phyloP scores from a whole-genome alignment of 92 coral and sea anemone species.

The Metridium senile region DNA sequence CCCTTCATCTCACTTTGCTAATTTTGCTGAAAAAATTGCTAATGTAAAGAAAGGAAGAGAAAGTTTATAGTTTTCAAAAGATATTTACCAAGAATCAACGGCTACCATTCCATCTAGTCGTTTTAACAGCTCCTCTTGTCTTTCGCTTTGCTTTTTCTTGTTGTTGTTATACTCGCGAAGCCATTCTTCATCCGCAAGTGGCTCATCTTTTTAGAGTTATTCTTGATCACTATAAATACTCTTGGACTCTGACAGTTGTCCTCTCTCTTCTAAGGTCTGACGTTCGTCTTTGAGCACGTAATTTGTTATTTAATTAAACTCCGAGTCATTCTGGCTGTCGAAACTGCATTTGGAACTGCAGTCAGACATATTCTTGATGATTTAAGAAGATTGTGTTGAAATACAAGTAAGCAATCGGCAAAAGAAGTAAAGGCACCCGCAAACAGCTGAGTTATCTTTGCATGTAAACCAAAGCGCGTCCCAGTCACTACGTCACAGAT shows the following conservation, averaged over 20 bases:
- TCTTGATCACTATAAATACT: not conserved
- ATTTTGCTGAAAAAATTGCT: too few relatives aligned
- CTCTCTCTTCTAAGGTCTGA: not conserved
- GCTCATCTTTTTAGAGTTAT: slow-evolving; percentile 7
- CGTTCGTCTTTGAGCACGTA: not conserved
- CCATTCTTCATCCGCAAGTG: slow-evolving; percentile 29
- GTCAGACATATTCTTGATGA: too few relatives aligned
- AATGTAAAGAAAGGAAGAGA: not conserved
- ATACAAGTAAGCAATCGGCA: too few relatives aligned
- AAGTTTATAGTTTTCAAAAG: not conserved
- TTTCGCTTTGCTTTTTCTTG: slow-evolving; percentile 1
- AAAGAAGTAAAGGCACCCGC: too few relatives aligned
- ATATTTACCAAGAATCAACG: slow-evolving; percentile 16
- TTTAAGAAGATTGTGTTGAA: too few relatives aligned
- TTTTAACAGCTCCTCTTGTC: slow-evolving; percentile 12
- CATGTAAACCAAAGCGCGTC: too few relatives aligned
- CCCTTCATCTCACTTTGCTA: too few relatives aligned
- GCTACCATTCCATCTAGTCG: not conserved
- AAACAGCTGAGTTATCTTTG: too few relatives aligned
- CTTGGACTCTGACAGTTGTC: not conserved
- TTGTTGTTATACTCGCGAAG: slow-evolving; percentile 6
- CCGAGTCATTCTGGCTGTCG: not conserved
- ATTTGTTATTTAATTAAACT: not conserved
- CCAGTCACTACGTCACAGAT: too few relatives aligned
- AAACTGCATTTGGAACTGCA: too few relatives aligned